Evolutionary conservation across 2,113 vertebrate species (phyloP), one percentile per base, ranked within the genome.

Genomic region (Callipepla squamata): DNA sequence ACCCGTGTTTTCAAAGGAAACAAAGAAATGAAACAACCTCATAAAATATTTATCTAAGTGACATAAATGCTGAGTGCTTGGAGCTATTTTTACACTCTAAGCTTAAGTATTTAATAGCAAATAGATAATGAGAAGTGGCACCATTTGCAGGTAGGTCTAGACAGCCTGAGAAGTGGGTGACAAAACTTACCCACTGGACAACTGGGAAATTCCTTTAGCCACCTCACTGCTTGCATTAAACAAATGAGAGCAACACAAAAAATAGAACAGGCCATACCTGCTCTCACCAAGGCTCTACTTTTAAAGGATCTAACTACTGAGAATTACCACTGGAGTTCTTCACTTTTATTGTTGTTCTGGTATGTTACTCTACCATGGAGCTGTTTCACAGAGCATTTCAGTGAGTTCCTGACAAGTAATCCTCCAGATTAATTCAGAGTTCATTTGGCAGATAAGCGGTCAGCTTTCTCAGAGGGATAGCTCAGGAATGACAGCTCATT

Each of bases 351-450:
- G 20, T 40, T 82, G 65, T 81, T 44, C 51, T 84, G 63, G 36
- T 19, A 42, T 84, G 90, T 86, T 57, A 62, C 45, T 90, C 62
- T 23, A 20, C 16, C 11, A 3, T 4, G 13, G 15, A 21, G 32
- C 36, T 79, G 38, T 48, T 91, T 47, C 42, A 70, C 1, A 5
- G 21, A 77, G 36, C 50, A 40, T 67, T 95, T 75, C 62, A 67
- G 21, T 0, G 5, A 90, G 38, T 22, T 92, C 63, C 50, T 80
- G 38, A 79, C 53, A 89, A 63, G 30, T 62, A 92, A 80, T 82
- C n/a, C 67, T 87, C 45, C 55, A 87, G 66, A 91, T 87, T 85
- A 87, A 93, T 92, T 82, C n/a, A n/a, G 67, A 82, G 65, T 48
- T 93, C 34, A 32, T 38, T 28, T 55, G 74, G 66, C 42, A 0